Conservation (phyloP, 30 jellyfish, hydroid and myxozoan genomes). For the Mastigias papua region DNA sequence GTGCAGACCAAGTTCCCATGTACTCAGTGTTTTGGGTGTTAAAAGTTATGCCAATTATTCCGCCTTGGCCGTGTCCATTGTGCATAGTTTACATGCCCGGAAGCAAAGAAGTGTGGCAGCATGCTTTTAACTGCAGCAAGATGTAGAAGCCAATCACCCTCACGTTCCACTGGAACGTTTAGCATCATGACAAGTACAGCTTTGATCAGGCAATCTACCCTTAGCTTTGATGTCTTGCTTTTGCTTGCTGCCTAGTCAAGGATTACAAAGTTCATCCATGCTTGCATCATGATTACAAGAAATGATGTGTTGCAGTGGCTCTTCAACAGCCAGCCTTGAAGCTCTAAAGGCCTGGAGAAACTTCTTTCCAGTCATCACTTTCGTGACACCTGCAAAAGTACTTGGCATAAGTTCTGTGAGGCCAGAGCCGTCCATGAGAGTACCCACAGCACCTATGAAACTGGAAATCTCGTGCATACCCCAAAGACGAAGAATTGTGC, state of each 20-base stretch:
- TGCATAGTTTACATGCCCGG: conserved; percentile 16
- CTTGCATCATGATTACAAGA: no score
- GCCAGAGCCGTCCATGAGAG: neutral
- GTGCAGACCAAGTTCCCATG: conserved; percentile 33
- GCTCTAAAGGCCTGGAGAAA: neutral
- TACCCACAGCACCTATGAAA: neutral
- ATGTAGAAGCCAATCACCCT: neutral
- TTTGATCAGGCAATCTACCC: neutral
- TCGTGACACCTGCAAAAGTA: neutral
- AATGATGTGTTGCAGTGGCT: no score
- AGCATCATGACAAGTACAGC: neutral
- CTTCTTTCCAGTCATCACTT: neutral
- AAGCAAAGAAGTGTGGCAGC: neutral
- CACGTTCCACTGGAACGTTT: neutral
- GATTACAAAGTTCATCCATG: no score
- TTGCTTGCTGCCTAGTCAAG: no score
- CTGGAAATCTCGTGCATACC: neutral
- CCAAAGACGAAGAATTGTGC: neutral
- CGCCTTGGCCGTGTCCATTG: conserved; percentile 19
- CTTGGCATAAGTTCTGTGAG: neutral
- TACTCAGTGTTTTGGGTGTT: neutral
- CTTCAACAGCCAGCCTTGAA: neutral
- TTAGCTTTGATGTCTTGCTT: neutral
- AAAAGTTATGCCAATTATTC: conserved; percentile 30
- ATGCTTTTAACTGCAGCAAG: neutral